Evolutionary conservation across 2,888 invertebrate genomes (phyloP), one percentile per base, ranked within the genome.

Genomic region (Baccha elongata): DNA sequence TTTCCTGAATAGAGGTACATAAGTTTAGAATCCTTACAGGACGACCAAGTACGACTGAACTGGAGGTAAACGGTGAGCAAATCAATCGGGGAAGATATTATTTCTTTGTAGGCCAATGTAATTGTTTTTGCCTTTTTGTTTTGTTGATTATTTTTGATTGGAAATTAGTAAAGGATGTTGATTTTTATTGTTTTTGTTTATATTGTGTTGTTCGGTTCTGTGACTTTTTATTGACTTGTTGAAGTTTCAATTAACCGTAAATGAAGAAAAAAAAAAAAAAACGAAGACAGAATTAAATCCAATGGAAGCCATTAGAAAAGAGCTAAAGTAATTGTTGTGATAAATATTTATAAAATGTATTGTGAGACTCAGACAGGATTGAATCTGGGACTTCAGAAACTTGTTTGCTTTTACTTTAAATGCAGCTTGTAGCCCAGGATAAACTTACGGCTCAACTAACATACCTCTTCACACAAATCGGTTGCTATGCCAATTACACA

Each of bases 211-310:
- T 40, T 32, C 17, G 55, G 40, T 50, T 35, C n/a, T 32, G 8
- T 42, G 23, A 44, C 19, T 40, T 53, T 55, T 29, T 53, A 68
- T 76, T 68, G 72, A 78, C 78, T 83, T 78, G 68, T 73, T 78
- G 78, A 58, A 68, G 72, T 83, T 78, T 55, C 68, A 83, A 83
- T 83, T 68, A 83, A 73, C 68, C 78, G 68, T 62, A 26, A 78
- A 78, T 64, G 68, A 73, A 68, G 73, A 53, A 23, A 60, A 78
- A 53, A 71, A 40, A 4, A 5, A 44, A 1, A 29, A 13, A 17
- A 4, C 2, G 2, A 6, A 17, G n/a, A n/a, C n/a, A 32, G 10
- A 23, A 11, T 23, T 13, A n/a, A n/a, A n/a, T 17, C 7, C 0
- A 1, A 44, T 4, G 0, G 17, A 42, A 42, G 11, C n/a, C n/a